These are phyloP conservation scores for Drosophila seguyi DNA, from an alignment of 1,140 invertebrate genomes.

Conservation along the genomic window DNA sequence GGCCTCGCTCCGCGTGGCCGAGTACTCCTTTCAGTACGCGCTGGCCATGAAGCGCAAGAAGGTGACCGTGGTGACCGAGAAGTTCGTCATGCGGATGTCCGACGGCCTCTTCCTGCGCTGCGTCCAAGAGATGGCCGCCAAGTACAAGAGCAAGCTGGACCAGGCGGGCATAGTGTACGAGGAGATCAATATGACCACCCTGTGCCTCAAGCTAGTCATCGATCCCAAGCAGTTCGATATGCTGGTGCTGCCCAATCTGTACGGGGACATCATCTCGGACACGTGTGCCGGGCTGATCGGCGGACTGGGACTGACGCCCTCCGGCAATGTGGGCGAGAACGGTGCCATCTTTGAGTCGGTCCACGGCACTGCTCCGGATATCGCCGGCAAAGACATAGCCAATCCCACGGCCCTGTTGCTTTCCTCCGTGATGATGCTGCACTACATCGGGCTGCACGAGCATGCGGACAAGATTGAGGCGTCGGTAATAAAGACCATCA, in stretches of 20 bases:
- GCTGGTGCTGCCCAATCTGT: constrained; percentile 98
- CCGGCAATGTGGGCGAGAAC: constrained; percentile 98
- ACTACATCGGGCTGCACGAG: constrained; percentile 94
- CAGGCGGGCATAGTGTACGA: constrained; percentile 96
- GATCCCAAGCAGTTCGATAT: constrained; percentile 98
- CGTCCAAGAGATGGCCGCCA: constrained; percentile 96
- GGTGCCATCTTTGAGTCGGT: constrained; percentile 99
- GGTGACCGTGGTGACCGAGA: constrained; percentile 99
- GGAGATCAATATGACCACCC: constrained; percentile 98
- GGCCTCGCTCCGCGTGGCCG: constrained; percentile 97
- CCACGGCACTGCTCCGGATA: constrained; percentile 99
- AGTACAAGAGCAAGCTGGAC: constrained; percentile 86
- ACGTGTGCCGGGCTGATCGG: constrained; percentile 99
- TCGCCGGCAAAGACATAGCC: constrained; percentile 98
- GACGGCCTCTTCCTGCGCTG: constrained; percentile 99
- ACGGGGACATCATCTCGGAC: constrained; percentile 99
- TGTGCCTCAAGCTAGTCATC: constrained; percentile 99
- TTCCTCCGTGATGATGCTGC: constrained; percentile 99
- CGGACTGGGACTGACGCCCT: constrained; percentile 98
- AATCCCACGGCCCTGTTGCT: constrained; percentile 99
- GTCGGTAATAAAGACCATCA: constrained; percentile 95
- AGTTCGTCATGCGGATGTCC: constrained; percentile 99
- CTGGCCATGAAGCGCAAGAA: constrained; percentile 95
- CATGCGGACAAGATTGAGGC: constrained; percentile 95
- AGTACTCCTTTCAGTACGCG: constrained; percentile 99